Percentiles rank a stretch among this genome's conserved stretches.
Conservation (phyloP, 2,888 invertebrate genomes). For the Hypselothyrea guttata region DNA sequence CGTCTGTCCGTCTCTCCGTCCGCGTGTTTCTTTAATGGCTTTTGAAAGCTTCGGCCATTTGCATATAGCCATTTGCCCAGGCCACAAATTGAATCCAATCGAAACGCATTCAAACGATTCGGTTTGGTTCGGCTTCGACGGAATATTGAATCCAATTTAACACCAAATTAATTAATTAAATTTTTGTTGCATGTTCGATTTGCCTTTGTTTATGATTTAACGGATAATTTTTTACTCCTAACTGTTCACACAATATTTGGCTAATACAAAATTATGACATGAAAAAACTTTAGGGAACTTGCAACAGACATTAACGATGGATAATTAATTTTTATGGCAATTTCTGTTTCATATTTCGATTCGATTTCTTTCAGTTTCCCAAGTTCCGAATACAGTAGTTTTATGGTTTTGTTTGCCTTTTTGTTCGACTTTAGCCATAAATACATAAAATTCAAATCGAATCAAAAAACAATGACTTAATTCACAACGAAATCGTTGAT, state of each 20-base stretch:
- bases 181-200: conserved; percentile 1
- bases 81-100: conserved; percentile 25
- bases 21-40: conserved; percentile 62
- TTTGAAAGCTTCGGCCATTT: conserved; percentile 65
- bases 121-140: conserved; percentile 1
- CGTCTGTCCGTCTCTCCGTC: conserved; percentile 22
- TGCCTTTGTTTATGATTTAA: conserved; percentile 20
- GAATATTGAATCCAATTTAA: conserved; percentile 17
- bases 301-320: not conserved
- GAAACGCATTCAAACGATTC: conserved; percentile 22
- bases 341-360: not conserved
- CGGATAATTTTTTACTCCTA: conserved; percentile 12
- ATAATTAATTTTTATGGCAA: not conserved
- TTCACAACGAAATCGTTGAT: not conserved
- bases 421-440: conserved; percentile 8
- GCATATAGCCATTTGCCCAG: conserved; percentile 33
- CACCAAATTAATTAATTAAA: conserved; percentile 32
- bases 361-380: not conserved
- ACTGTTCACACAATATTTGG: conserved; percentile 3
- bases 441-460: conserved; percentile 4
- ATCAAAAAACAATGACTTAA: not conserved
- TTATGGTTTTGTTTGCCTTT: conserved; percentile 1
- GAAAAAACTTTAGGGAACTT: not conserved
- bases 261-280: conserved; percentile 4
- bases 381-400: conserved; percentile 15